Evolutionary conservation across 2,113 vertebrate species (phyloP).

Genomic region (Gallinago media): DNA sequence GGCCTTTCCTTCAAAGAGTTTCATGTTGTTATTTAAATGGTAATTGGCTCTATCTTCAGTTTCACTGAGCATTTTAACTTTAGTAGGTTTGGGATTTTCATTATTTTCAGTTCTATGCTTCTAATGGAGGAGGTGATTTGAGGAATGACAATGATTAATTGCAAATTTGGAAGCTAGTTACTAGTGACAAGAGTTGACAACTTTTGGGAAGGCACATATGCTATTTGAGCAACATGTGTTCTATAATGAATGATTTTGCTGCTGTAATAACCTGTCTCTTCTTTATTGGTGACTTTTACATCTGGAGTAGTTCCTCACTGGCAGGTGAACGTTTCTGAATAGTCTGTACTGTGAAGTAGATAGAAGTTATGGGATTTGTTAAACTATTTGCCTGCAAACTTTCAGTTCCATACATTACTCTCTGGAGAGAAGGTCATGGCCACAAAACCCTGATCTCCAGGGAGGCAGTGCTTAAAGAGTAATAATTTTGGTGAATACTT

Average conservation of each 20-base stretch:
- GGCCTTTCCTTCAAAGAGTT: constrained; percentile 66
- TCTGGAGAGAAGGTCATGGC: background rate
- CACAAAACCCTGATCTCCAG: background rate
- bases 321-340: background rate
- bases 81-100: constrained; percentile 36
- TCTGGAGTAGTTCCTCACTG: background rate
- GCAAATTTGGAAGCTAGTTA: constrained; percentile 15
- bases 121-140: constrained; percentile 11
- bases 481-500: background rate
- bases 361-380: background rate
- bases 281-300: background rate
- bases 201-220: background rate
- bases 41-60: constrained; percentile 63
- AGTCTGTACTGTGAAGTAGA: background rate
- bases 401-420: background rate
- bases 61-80: constrained; percentile 58
- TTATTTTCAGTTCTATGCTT: constrained; percentile 55
- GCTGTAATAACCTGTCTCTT: background rate
- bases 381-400: background rate
- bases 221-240: background rate
- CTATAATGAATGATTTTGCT: constrained; percentile 2
- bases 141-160: constrained; percentile 16
- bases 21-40: constrained; percentile 74
- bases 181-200: background rate
- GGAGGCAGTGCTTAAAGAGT: background rate